These are phyloP conservation scores for Hirtodrosophila confusa DNA, from an alignment of 2,888 invertebrate species.

Conservation along the genomic window DNA sequence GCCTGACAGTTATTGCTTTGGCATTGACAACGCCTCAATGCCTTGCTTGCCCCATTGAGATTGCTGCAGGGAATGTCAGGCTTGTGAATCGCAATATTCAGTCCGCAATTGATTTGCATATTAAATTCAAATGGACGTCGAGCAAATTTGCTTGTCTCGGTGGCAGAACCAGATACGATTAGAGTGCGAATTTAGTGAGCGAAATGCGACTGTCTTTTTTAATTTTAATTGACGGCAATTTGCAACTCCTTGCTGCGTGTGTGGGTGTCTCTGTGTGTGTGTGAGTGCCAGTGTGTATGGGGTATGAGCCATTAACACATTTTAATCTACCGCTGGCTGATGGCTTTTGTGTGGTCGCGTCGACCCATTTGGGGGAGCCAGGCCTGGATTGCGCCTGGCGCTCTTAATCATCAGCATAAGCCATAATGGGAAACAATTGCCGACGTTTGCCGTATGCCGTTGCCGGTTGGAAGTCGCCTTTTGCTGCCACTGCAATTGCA, in stretches of 20 bases:
- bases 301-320: conserved; percentile 76
- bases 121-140: conserved; percentile 28
- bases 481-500: conserved; percentile 69
- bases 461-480: conserved; percentile 35
- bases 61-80: not conserved
- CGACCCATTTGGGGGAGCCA: conserved; percentile 17
- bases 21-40: conserved; percentile 11
- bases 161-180: no score
- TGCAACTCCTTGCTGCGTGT: conserved; percentile 23
- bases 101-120: conserved; percentile 54
- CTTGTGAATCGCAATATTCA: conserved; percentile 7
- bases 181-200: conserved; percentile 27
- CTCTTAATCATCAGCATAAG: conserved; percentile 79
- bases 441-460: conserved; percentile 37
- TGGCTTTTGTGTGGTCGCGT: conserved; percentile 71
- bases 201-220: conserved; percentile 49
- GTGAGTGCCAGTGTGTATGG: conserved; percentile 7
- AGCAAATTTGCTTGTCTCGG: not conserved
- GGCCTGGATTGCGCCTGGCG: conserved; percentile 36
- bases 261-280: not conserved
- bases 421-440: conserved; percentile 80
- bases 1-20: conserved; percentile 35
- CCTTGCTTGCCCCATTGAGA: not conserved
- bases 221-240: conserved; percentile 77
- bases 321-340: conserved; percentile 74